Base-by-base conservation (phyloP, 1,140 invertebrate species). In the Acromyrmex charruanus region DNA sequence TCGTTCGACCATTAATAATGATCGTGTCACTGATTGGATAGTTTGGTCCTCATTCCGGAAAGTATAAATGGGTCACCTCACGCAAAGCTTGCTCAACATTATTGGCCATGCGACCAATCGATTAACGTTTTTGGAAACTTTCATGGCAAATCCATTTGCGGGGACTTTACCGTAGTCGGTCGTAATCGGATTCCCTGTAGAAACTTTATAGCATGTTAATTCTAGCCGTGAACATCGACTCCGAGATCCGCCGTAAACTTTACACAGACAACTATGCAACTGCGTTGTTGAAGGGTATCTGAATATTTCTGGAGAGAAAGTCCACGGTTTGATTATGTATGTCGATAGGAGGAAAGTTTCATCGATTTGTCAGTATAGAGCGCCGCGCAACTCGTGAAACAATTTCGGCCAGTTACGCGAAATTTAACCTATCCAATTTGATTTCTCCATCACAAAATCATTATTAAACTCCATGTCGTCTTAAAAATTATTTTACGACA, bases 131-230 rank as follows among this genome's bases (percentile, higher is more conserved):
- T 82, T 82, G 68, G 16, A 35, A 82, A 84, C 44, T 74, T 77
- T 63, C 68, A 16, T 53, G n/a, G 59, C 51, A 51, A 63, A 89
- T 89, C 71, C 80, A 74, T 84, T 53, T 68, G 53, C 59, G 79
- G n/a, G 31, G 77, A 84, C 80, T 58, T 77, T n/a, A 3, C 79
- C 58, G 35, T 63, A 59, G 65, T 39, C 53, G 89, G 21, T 9
- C 85, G 74, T 90, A 89, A 90, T 90, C 89, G 88, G 88, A 90
- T 90, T 90, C 79, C 51, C 18, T 10, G 75, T 39, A 85, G 44
- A 69, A 87, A 89, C 69, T 90, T 87, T 63, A 66, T 44, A 71
- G 72, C 85, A 88, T 90, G 88, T 90, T 90, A 81, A 82, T 87
- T 82, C 65, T 79, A 59, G 81, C 16, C 63, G 72, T 58, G 18